These are phyloP conservation scores for Micromys minutus DNA, from an alignment of 2,113 vertebrate genomes.

Conservation along the genomic window DNA sequence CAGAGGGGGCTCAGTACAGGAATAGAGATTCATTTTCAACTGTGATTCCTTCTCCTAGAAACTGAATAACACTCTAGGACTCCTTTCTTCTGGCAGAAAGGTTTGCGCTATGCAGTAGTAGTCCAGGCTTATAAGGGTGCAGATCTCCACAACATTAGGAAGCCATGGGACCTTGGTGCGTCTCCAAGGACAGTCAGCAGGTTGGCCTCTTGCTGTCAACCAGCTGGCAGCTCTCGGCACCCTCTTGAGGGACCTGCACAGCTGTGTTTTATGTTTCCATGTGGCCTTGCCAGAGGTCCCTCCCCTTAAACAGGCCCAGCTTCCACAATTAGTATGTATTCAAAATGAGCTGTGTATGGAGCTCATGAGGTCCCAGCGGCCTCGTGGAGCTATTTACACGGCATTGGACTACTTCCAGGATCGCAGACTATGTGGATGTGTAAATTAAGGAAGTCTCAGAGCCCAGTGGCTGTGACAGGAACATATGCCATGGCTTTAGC, in stretches of 20 bases:
- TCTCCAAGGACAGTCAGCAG: constrained; percentile 59
- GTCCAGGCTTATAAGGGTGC: background rate
- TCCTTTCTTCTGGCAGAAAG: background rate
- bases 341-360: constrained; percentile 55
- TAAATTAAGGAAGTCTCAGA: constrained; percentile 67
- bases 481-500: background rate
- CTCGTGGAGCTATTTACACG: constrained; percentile 54
- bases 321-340: constrained; percentile 63
- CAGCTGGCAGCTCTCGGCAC: constrained; percentile 50
- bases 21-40: background rate
- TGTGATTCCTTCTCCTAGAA: background rate
- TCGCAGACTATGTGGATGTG: constrained; percentile 54
- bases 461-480: constrained; percentile 38
- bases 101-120: background rate
- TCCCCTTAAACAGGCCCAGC: constrained; percentile 32
- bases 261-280: constrained; percentile 71
- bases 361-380: constrained; percentile 48
- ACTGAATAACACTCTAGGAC: background rate
- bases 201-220: constrained; percentile 41
- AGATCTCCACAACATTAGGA: constrained; percentile 11
- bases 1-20: background rate
- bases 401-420: constrained; percentile 68
- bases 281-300: constrained; percentile 46
- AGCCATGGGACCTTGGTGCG: background rate
- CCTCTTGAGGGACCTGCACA: constrained; percentile 47